Conservation (phyloP, 2,113 vertebrate genomes). For the Neomonachus schauinslandi region DNA sequence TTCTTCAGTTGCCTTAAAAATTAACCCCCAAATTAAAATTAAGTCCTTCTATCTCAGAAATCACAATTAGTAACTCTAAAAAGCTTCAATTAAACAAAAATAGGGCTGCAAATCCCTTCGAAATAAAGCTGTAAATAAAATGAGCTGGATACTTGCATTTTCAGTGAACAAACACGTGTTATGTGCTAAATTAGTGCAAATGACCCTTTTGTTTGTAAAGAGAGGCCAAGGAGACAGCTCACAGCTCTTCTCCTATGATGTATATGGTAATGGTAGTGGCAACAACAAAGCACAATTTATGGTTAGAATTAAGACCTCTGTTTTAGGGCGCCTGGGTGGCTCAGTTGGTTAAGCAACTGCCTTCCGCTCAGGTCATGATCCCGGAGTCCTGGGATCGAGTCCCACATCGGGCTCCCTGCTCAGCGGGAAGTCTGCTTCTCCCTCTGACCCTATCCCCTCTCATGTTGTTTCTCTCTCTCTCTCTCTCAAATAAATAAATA, state of each 20-base stretch:
- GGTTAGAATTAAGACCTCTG: neutral
- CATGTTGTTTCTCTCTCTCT: no score
- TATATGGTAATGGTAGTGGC: neutral
- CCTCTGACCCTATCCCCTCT: no score
- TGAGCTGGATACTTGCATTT: neutral
- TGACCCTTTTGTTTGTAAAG: slow-evolving; percentile 26
- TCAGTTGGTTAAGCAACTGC: no score
- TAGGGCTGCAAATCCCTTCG: neutral
- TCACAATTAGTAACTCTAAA: neutral
- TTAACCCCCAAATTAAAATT: neutral
- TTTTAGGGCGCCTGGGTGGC: neutral
- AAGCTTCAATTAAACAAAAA: neutral
- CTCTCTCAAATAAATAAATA: no score
- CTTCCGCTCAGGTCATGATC: no score
- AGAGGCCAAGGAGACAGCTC: neutral
- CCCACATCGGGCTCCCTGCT: no score
- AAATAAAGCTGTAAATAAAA: slow-evolving; percentile 28
- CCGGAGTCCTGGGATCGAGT: no score
- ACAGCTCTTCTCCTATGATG: neutral
- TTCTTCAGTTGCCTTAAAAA: neutral
- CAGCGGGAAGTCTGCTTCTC: no score
- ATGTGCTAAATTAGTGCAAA: neutral
- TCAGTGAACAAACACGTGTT: neutral
- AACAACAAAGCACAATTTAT: neutral
- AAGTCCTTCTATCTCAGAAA: neutral